Evolutionary conservation across 2,113 vertebrate species (phyloP).

Genomic region (Cynoglossus semilaevis): DNA sequence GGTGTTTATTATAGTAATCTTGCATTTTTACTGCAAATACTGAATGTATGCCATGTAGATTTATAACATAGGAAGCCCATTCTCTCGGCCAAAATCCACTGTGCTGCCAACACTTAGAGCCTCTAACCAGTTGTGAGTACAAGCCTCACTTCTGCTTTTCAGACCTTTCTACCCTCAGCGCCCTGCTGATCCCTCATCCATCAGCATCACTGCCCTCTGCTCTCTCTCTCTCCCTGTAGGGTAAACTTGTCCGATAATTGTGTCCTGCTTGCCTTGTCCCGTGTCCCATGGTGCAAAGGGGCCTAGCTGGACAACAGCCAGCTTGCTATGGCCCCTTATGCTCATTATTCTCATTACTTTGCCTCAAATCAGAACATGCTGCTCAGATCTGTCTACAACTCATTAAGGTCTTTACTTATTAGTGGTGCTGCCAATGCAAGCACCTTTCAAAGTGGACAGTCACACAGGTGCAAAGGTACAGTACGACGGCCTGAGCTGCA

Average conservation of each 20-base stretch:
- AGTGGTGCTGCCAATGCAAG: slow-evolving; percentile 49
- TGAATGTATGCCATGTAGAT: not conserved
- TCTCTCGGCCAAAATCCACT: slow-evolving; percentile 31
- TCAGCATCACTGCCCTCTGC: slow-evolving; percentile 62
- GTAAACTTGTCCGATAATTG: slow-evolving; percentile 69
- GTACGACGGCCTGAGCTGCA: not conserved
- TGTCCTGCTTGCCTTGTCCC: slow-evolving; percentile 70
- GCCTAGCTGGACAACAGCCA: slow-evolving; percentile 72
- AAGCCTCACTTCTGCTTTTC: slow-evolving; percentile 51
- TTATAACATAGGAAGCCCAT: not conserved
- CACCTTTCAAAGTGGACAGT: slow-evolving; percentile 48
- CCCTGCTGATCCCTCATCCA: slow-evolving; percentile 69
- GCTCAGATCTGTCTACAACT: slow-evolving; percentile 79
- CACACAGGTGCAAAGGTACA: slow-evolving; percentile 40
- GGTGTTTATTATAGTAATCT: slow-evolving; percentile 7
- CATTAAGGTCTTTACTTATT: slow-evolving; percentile 72
- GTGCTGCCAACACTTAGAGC: slow-evolving; percentile 53
- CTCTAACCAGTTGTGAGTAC: slow-evolving; percentile 39
- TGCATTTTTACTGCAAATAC: slow-evolving; percentile 13
- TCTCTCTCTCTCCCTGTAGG: slow-evolving; percentile 53
- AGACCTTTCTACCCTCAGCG: slow-evolving; percentile 48
- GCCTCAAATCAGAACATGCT: slow-evolving; percentile 75
- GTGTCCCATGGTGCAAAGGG: slow-evolving; percentile 74
- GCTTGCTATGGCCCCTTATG: slow-evolving; percentile 56
- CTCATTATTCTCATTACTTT: slow-evolving; percentile 81